phyloP scores from a whole-genome alignment of 2,888 invertebrate genomes.

The Creontiades dilutus region DNA sequence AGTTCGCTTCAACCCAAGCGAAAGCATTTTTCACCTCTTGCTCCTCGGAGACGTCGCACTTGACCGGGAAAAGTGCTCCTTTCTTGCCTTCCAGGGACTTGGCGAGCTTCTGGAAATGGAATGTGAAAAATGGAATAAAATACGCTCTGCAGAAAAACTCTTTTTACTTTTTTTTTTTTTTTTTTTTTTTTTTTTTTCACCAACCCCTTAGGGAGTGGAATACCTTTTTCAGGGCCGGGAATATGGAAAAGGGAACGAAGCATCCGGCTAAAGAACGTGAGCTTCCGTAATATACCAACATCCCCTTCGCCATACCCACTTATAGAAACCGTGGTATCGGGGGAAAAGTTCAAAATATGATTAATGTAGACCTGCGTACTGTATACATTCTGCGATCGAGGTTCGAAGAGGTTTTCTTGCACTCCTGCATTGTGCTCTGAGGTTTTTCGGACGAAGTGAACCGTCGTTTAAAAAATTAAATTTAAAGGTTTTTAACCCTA shows the following conservation, averaged over 20 bases:
- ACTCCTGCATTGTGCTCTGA: too few species aligned
- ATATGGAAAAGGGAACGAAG: not conserved
- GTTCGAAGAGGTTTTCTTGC: too few species aligned
- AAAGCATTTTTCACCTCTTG: conserved; percentile 81
- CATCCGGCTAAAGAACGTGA: not conserved
- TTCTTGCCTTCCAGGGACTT: conserved; percentile 42
- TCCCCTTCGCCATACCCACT: not conserved
- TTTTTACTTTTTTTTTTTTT: not conserved
- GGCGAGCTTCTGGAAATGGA: conserved; percentile 64
- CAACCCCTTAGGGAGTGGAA: not conserved
- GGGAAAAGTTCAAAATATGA: not conserved
- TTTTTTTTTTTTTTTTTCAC: too few species aligned
- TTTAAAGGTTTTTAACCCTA: too few species aligned
- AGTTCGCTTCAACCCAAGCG: conserved; percentile 79
- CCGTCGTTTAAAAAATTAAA: too few species aligned
- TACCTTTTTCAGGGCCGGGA: not conserved
- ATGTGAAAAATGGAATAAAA: conserved; percentile 34
- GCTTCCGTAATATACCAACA: not conserved
- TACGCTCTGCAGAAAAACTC: not conserved
- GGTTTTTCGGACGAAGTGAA: too few species aligned
- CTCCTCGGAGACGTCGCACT: conserved; percentile 77
- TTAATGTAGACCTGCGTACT: too few species aligned
- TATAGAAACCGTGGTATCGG: not conserved
- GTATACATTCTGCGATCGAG: too few species aligned
- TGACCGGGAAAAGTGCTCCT: conserved; percentile 69